Conservation (phyloP, 2,113 vertebrate species). For the Pantherophis guttatus region DNA sequence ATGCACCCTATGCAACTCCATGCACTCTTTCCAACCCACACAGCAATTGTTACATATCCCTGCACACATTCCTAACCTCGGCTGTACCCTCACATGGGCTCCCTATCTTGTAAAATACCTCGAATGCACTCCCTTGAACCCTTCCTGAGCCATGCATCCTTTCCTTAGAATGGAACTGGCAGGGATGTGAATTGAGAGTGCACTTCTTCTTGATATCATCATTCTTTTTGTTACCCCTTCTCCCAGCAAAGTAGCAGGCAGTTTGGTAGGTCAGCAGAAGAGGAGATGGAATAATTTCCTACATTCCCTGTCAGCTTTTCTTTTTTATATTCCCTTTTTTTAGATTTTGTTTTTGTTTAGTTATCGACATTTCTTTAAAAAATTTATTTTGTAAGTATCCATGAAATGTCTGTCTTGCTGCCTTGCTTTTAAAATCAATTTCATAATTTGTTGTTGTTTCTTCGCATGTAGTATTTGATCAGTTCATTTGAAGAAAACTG, state of each 20-base stretch:
- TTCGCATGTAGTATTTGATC: background rate
- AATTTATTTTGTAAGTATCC: background rate
- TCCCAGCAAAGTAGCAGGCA: background rate
- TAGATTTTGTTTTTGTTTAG: background rate
- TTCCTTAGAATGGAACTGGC: background rate
- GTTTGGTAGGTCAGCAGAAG: background rate
- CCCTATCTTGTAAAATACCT: background rate
- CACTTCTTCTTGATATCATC: background rate
- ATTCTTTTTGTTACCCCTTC: background rate
- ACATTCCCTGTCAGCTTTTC: background rate
- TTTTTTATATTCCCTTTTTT: too few species aligned
- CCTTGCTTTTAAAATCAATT: background rate
- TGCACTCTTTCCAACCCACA: background rate
- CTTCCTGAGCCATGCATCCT: background rate
- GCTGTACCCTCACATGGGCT: background rate
- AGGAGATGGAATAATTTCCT: background rate
- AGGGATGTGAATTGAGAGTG: background rate
- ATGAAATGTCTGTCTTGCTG: background rate
- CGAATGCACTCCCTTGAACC: background rate
- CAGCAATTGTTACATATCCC: background rate
- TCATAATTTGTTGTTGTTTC: background rate
- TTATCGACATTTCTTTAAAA: background rate
- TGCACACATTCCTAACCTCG: background rate
- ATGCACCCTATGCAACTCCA: background rate
- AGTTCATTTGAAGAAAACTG: background rate